Percentiles rank a stretch among this genome's conserved stretches.
These are phyloP conservation scores for Gandaritis pyraliata DNA, from an alignment of 2,888 invertebrate species.

Conservation along the genomic window DNA sequence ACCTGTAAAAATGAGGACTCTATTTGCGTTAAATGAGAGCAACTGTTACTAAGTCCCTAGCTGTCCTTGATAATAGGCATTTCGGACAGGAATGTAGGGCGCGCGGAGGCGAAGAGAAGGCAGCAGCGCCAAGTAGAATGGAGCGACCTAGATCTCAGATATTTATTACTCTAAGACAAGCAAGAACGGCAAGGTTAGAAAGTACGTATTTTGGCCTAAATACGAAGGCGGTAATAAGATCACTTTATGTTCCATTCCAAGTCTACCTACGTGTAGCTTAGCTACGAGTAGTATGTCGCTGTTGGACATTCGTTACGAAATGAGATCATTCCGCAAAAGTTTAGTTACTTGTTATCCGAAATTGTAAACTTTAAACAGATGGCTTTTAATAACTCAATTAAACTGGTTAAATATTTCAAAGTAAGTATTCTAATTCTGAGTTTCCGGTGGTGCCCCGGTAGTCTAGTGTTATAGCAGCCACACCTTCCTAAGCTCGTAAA, in stretches of 20 bases:
- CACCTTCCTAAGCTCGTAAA: no score
- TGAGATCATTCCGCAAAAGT: no score
- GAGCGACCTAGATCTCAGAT: constrained; percentile 51
- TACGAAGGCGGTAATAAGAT: constrained; percentile 42
- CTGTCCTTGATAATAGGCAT: constrained; percentile 64
- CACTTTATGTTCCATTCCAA: constrained; percentile 30
- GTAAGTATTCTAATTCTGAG: no score
- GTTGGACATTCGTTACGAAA: constrained; percentile 14
- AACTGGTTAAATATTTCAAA: no score
- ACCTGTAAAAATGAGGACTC: constrained; percentile 11
- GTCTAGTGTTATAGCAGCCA: no score
- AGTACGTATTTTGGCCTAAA: constrained; percentile 46
- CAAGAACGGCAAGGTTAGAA: constrained; percentile 46
- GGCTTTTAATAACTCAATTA: no score
- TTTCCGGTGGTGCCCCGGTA: no score
- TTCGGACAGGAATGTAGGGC: constrained; percentile 67
- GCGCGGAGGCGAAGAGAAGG: constrained; percentile 57
- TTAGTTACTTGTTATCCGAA: no score
- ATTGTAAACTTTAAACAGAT: no score
- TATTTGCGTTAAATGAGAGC: constrained; percentile 16
- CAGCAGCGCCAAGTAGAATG: constrained; percentile 46
- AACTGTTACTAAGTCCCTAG: constrained; percentile 35
- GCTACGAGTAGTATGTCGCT: constrained; percentile 8
- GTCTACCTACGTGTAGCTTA: constrained; percentile 6
- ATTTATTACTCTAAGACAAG: constrained; percentile 45